These are phyloP conservation scores for Drosophila diplacantha DNA, from an alignment of 2,888 invertebrate species.

Conservation along the genomic window DNA sequence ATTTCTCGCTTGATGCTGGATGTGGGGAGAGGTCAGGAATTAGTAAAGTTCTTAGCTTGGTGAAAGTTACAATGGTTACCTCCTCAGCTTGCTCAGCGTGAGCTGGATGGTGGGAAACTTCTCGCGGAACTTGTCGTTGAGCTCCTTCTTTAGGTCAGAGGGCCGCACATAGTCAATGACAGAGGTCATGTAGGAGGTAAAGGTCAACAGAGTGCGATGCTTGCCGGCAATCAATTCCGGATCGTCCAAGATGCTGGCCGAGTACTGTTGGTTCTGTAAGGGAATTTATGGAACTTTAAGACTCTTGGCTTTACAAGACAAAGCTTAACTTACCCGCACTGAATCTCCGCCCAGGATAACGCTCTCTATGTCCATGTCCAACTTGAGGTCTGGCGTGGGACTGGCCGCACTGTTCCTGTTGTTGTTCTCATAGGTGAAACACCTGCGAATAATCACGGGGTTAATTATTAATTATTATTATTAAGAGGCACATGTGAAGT, in stretches of 20 bases:
- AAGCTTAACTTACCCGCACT: slow-evolving; percentile 52
- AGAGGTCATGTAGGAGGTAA: slow-evolving; percentile 94
- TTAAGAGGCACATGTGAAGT: neutral
- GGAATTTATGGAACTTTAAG: fast-evolving
- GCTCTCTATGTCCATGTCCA: slow-evolving; percentile 75
- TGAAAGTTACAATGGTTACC: slow-evolving; percentile 80
- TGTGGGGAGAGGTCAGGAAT: neutral
- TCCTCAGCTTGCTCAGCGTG: slow-evolving; percentile 96
- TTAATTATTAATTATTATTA: neutral
- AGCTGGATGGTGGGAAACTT: slow-evolving; percentile 96
- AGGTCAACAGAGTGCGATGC: slow-evolving; percentile 90
- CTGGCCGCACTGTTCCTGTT: slow-evolving; percentile 75
- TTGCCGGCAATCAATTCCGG: slow-evolving; percentile 94
- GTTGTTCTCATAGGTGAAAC: slow-evolving; percentile 76
- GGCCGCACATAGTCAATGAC: slow-evolving; percentile 98
- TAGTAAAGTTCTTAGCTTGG: neutral
- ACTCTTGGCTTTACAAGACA: neutral
- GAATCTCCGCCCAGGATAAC: slow-evolving; percentile 58
- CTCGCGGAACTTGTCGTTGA: slow-evolving; percentile 97
- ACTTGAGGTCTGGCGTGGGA: slow-evolving; percentile 75
- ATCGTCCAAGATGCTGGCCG: slow-evolving; percentile 94
- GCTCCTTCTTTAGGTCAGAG: slow-evolving; percentile 95
- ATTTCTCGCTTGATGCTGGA: slow-evolving; percentile 95
- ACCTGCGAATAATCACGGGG: slow-evolving; percentile 58
- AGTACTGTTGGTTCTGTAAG: slow-evolving; percentile 80